Base-by-base conservation (phyloP, 1,140 invertebrate species). In the Drosophila kepulauana region DNA sequence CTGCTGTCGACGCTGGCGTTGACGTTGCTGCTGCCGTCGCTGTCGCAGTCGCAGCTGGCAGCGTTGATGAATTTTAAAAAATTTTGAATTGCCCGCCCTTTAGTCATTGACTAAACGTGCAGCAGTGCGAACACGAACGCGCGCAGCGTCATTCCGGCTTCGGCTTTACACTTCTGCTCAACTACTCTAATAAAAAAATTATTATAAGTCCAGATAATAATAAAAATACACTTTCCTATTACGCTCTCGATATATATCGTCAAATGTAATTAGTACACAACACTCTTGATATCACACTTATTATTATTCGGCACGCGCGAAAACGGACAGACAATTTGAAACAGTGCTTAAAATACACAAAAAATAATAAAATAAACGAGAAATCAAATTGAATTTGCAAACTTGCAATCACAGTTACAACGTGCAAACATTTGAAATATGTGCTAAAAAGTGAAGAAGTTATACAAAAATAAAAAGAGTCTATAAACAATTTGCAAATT, bases 41-140 rank as follows among this genome's bases (percentile, higher is more conserved):
- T 10, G 71, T 48, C 49, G 66, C 35, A 10, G 74, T 62, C 65
- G 81, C 78, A 30, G 74, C 59, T 10, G 65, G 65, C 66, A 48
- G 73, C 62, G 67, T 77, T 82, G 85, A 90, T 91, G 90, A 91
- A 87, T 91, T 91, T 90, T 81, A 91, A 91, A 91, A 87, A 90
- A 87, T 91, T 91, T 91, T 91, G 90, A 91, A 91, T 91, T 85
- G 81, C 85, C 82, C 90, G 90, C 90, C 90, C 90, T 91, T 74
- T 91, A 91, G 90, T 91, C 86, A 91, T 86, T 90, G 78, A 91
- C 90, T 91, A 91, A 91, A 91, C 90, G 90, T 91, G 82, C 82
- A 91, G 72, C 86, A 91, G 90, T 91, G 81, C 89, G 85, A 89
- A 90, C 70, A 62, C 74, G 52, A 76, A 52, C 72, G 72, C 74